Evolutionary conservation across 2,797 vertebrate genomes (phyloP).

Genomic region (Labroides dimidiatus): DNA sequence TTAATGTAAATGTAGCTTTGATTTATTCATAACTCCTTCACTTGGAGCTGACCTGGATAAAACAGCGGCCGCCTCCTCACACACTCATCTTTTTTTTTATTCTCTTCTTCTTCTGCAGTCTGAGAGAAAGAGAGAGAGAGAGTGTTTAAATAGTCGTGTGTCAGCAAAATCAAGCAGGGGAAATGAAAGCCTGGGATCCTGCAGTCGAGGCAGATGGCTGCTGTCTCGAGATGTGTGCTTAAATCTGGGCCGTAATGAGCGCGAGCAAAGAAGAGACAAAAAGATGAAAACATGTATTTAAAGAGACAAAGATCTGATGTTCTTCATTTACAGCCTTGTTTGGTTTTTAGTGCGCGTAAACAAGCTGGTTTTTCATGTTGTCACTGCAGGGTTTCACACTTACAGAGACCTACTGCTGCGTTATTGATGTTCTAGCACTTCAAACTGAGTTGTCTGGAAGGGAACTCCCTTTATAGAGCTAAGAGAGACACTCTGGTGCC

Average conservation of each 20-base stretch:
- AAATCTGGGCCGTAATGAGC: background rate
- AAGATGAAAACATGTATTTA: background rate
- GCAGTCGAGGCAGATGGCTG: background rate
- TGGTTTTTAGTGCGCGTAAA: background rate
- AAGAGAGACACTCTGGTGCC: slow-evolving; percentile 63
- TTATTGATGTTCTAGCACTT: background rate
- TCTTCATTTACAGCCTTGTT: slow-evolving; percentile 1
- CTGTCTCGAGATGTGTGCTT: background rate
- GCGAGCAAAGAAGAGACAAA: background rate
- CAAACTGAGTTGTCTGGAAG: background rate
- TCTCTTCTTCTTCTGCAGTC: slow-evolving; percentile 13
- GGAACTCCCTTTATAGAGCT: background rate
- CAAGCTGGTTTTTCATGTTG: background rate
- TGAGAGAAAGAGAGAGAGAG: slow-evolving; percentile 17
- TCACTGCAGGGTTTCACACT: slow-evolving; percentile 1
- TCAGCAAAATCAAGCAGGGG: slow-evolving; percentile 31
- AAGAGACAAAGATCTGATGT: background rate
- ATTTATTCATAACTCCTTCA: slow-evolving; percentile 74
- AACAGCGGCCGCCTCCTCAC: background rate
- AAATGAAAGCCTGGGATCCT: background rate
- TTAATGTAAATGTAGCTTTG: slow-evolving; percentile 72
- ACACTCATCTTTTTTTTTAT: slow-evolving; percentile 2
- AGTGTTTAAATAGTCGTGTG: slow-evolving; percentile 19
- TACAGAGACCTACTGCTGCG: slow-evolving; percentile 8
- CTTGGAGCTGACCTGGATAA: slow-evolving; percentile 65